Evolutionary conservation across 1,140 invertebrate species (phyloP), one percentile per base, ranked within the genome.

Genomic region (Nixonia krombeini): DNA sequence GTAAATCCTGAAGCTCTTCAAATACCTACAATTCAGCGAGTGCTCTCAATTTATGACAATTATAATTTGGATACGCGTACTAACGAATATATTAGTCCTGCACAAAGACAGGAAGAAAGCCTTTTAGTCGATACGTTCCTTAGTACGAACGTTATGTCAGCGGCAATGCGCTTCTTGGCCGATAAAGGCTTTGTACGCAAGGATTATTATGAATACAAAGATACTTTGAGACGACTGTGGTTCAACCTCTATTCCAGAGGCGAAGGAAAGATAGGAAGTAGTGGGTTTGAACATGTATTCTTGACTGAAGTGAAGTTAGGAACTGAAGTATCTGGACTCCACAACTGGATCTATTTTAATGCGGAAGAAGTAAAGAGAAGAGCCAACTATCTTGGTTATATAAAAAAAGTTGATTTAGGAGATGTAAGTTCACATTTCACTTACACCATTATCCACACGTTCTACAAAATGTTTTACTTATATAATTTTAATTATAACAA

Each of bases 321-420:
- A 5, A 74, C 70, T n/a, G 89, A 92, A 72, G 88, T 96, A 25
- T 87, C 87, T 72, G 95, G 95, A 7, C 85, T 96, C 47, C 94
- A 96, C 77, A 96, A 95, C 78, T 96, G 94, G 94, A 86, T 96
- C n/a, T 94, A 92, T 76, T 94, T 93, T 47, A 87, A 88, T 23
- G 87, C 88, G 45, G 90, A 94, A 83, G 94, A 97, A 85, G 70
- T 76, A 12, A 86, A 84, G 10, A 86, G 86, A 16, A 83, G 86
- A 40, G 88, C 89, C 0, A 90, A 95, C 80, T 96, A 96, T 79
- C 88, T 93, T 57, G 94, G 94, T 7, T 94, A 92, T 67, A 84
- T 93, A 46, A 92, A 91, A 71, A 90, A 91, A 75, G 59, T 89
- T 47, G 88, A 91, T 74, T 85, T 96, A 13, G 89, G 87, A 72